A percentile compares a stretch with the other conserved stretches of the same genome.
These are phyloP conservation scores for Sorex maritimensis DNA, from an alignment of 2,797 vertebrate species.

Conservation along the genomic window DNA sequence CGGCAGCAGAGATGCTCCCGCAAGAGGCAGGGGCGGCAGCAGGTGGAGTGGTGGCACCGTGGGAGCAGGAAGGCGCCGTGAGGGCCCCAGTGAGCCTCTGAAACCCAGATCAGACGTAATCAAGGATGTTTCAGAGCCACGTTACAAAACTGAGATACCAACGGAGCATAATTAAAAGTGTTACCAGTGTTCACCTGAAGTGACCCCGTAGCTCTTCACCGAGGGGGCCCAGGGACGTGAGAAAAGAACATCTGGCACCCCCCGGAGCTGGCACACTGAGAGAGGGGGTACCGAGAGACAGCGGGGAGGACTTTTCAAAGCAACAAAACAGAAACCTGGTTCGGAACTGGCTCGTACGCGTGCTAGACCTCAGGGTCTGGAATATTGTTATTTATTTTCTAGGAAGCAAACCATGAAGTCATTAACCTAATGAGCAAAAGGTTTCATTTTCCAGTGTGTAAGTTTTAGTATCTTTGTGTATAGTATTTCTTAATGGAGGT, in stretches of 20 bases:
- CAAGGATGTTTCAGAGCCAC: neutral
- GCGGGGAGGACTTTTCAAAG: neutral
- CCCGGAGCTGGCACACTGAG: neutral
- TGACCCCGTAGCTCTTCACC: neutral
- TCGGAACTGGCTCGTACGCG: neutral
- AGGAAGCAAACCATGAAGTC: slow-evolving; percentile 33
- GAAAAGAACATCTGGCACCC: neutral
- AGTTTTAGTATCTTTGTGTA: neutral
- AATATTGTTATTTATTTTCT: neutral
- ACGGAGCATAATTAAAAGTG: neutral
- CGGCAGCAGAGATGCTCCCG: neutral
- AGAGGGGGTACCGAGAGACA: neutral
- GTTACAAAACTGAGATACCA: neutral
- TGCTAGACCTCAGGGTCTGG: neutral
- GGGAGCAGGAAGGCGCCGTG: neutral
- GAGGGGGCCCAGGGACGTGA: neutral
- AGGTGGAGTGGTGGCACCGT: neutral
- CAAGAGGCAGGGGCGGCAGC: slow-evolving; percentile 19
- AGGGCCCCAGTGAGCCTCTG: neutral
- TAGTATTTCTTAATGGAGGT: neutral
- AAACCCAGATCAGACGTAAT: neutral
- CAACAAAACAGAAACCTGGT: neutral
- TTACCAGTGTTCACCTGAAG: neutral
- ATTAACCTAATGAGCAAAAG: neutral
- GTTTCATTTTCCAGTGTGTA: slow-evolving; percentile 53